Evolutionary conservation across 2,797 vertebrate species (phyloP).

Genomic region (Anguilla marmorata): DNA sequence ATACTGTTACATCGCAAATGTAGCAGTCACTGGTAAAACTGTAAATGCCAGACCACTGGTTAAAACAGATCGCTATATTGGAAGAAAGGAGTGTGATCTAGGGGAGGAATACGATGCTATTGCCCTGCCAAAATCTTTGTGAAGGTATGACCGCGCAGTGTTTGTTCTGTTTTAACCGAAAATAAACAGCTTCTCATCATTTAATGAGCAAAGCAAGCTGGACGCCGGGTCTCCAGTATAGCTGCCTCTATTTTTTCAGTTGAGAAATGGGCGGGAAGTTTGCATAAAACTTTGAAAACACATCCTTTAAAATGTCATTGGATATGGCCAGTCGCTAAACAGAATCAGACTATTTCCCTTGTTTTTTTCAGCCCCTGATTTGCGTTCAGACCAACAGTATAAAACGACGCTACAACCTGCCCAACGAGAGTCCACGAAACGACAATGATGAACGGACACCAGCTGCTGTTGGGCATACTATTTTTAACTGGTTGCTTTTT

Average conservation of each 20-base stretch:
- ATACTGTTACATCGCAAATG: not conserved
- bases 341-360: constrained; percentile 38
- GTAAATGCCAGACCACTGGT: not conserved
- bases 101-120: constrained; percentile 22
- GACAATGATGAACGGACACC: constrained; percentile 24
- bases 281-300: constrained; percentile 49
- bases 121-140: constrained; percentile 54
- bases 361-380: constrained; percentile 40
- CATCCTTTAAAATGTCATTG: constrained; percentile 42
- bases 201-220: constrained; percentile 40
- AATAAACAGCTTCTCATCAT: constrained; percentile 40
- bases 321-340: constrained; percentile 34
- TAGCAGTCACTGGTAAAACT: not conserved
- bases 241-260: constrained; percentile 45
- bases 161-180: constrained; percentile 35
- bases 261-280: constrained; percentile 72
- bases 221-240: constrained; percentile 33
- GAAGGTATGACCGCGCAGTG: constrained; percentile 48
- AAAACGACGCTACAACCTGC: constrained; percentile 24
- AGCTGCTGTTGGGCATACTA: constrained; percentile 17
- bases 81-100: constrained; percentile 9
- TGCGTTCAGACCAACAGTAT: constrained; percentile 31
- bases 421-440: constrained; percentile 7
- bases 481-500: constrained; percentile 35
- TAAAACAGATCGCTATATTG: not conserved